Conservation (phyloP, 2,888 invertebrate species). For the Lasius platythorax region DNA sequence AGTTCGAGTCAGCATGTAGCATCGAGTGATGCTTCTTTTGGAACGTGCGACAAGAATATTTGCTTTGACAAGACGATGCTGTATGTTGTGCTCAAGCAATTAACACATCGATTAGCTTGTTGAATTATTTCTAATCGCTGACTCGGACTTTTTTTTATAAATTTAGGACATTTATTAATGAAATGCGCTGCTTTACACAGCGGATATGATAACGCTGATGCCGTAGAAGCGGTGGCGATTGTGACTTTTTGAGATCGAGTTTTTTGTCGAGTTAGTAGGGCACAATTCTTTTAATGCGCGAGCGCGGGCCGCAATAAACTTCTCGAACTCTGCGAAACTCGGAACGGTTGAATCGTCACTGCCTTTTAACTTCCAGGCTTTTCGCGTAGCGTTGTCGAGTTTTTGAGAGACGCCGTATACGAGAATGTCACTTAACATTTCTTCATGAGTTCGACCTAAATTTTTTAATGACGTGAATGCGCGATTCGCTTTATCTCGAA, state of each 20-base stretch:
- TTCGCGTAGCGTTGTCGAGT: not conserved
- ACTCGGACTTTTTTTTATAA: too few relatives aligned
- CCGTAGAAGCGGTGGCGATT: not conserved
- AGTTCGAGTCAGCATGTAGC: not conserved
- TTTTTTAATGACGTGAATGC: not conserved
- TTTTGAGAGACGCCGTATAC: not conserved
- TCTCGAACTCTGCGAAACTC: not conserved
- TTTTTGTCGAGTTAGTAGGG: not conserved
- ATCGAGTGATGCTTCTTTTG: not conserved
- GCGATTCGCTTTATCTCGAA: not conserved
- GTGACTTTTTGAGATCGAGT: not conserved
- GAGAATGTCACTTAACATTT: not conserved
- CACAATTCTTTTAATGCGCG: not conserved
- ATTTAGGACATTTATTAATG: too few relatives aligned
- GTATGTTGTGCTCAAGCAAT: too few relatives aligned
- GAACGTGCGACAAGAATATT: not conserved
- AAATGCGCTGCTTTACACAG: too few relatives aligned
- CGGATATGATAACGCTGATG: not conserved
- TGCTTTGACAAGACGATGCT: not conserved
- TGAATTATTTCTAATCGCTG: too few relatives aligned
- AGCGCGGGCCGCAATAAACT: not conserved
- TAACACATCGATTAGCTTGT: too few relatives aligned
- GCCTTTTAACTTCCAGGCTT: not conserved
- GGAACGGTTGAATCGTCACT: not conserved
- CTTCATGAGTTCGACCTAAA: not conserved